These are phyloP conservation scores for Pantala flavescens DNA, from an alignment of 1,140 invertebrate species.

Conservation along the genomic window DNA sequence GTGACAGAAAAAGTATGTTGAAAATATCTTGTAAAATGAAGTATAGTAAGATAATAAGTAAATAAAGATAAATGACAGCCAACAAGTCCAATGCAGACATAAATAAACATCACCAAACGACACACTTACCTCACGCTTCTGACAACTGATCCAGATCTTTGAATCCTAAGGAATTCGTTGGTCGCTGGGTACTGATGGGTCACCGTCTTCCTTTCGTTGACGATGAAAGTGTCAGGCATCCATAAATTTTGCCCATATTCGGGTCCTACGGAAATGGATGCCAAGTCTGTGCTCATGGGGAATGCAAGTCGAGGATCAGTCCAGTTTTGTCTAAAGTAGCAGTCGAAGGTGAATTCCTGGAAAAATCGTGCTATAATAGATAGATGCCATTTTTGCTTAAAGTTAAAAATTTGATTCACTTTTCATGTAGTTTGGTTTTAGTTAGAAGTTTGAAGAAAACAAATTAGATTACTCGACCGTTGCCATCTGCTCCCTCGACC, in stretches of 20 bases:
- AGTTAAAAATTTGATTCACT: too few relatives aligned
- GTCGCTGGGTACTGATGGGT: conserved; percentile 96
- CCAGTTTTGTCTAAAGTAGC: conserved; percentile 98
- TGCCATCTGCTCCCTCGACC: too few relatives aligned
- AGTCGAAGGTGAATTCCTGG: conserved; percentile 96
- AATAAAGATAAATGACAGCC: too few relatives aligned
- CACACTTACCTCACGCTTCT: not conserved
- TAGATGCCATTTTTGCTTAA: too few relatives aligned
- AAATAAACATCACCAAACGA: too few relatives aligned
- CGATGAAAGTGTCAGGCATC: conserved; percentile 97
- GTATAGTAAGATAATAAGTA: too few relatives aligned
- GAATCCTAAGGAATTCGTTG: conserved; percentile 93
- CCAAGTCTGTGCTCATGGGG: conserved; percentile 71
- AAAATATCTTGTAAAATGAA: too few relatives aligned
- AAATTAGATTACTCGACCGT: too few relatives aligned
- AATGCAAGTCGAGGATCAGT: conserved; percentile 87
- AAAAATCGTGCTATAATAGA: conserved; percentile 20
- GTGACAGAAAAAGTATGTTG: too few relatives aligned
- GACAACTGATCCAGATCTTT: conserved; percentile 82
- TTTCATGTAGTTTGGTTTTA: too few relatives aligned
- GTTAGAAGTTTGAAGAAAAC: too few relatives aligned
- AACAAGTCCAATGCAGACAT: too few relatives aligned
- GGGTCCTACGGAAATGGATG: conserved; percentile 71
- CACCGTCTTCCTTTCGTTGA: conserved; percentile 96
- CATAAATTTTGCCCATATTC: conserved; percentile 96